phyloP scores from a whole-genome alignment of 2,113 vertebrate genomes.

The Pterocles orientalis region DNA sequence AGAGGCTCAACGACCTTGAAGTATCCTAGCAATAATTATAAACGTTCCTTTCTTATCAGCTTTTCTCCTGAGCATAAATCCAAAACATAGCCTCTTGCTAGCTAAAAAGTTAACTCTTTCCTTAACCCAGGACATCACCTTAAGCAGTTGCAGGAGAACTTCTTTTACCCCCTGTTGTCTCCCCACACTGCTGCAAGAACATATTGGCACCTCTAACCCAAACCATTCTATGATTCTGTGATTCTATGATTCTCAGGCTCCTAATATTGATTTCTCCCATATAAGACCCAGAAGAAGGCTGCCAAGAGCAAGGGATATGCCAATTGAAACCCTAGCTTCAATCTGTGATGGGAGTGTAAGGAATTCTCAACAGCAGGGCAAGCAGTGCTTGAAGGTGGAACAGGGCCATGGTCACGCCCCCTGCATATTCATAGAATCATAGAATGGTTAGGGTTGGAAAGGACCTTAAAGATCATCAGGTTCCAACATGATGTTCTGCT shows the following conservation, averaged over 20 bases:
- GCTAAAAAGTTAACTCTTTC: too few relatives aligned
- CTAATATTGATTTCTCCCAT: background rate
- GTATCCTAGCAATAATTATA: too few relatives aligned
- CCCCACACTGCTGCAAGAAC: rapidly evolving
- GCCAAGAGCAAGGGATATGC: background rate
- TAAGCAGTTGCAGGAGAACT: background rate
- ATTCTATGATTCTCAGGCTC: background rate
- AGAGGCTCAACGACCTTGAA: too few relatives aligned
- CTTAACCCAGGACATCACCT: too few relatives aligned
- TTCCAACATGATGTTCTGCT: background rate
- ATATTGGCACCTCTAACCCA: background rate
- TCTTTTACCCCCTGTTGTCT: background rate
- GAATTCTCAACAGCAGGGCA: background rate
- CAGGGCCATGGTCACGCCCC: background rate
- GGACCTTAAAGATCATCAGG: too few relatives aligned
- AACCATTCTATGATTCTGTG: too few relatives aligned
- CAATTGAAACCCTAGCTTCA: background rate
- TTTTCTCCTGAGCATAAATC: too few relatives aligned
- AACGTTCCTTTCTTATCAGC: too few relatives aligned
- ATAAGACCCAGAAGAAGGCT: background rate
- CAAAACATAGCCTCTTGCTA: too few relatives aligned
- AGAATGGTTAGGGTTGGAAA: too few relatives aligned
- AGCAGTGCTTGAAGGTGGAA: background rate
- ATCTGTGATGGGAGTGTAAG: background rate
- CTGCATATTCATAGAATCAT: background rate